Evolutionary conservation across 1,140 invertebrate genomes (phyloP), one percentile per base, ranked within the genome.

Genomic region (Euwallacea fornicatus): DNA sequence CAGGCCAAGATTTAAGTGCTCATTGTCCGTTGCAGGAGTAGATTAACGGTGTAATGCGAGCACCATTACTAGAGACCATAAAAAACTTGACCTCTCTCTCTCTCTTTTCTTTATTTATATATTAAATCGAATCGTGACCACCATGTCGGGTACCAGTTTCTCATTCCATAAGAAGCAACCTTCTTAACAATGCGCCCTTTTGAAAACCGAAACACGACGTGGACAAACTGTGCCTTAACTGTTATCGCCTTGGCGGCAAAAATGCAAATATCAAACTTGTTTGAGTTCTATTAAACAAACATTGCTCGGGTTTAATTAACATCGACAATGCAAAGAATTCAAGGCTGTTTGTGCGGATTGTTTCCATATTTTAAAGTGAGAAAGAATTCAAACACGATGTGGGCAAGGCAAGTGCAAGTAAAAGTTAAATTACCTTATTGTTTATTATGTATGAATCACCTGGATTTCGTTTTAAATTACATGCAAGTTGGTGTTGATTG

Each of bases 121-220:
- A 50, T 50, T 50, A 50, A 50, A 50, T 50, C 46, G 46, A 50
- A 50, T 50, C 46, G 46, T 50, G 46, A 50, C 46, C 46, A 13
- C 13, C 46, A 50, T 50, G 46, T 50, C 13, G 46, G 46, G 13
- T 6, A 50, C 21, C 21, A 33, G 21, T 33, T 33, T 33, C 21
- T 33, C 21, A 33, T 4, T 33, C 21, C 4, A 4, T 33, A 33
- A 33, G 21, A 33, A 33, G 21, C 21, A 33, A 4, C 21, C 21
- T 33, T 33, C 21, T 33, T 33, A 4, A 33, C 21, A 33, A 33
- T 33, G 21, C 21, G 4, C 21, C 21, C 21, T 33, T 33, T 33
- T 33, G 21, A 33, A 33, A 33, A 33, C 21, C 4, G 21, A 33
- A 33, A 33, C 21, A 33, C 21, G 21, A 33, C 21, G 4, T 33